phyloP scores from a whole-genome alignment of 1,140 invertebrate species.

The Steinernema feltiae region DNA sequence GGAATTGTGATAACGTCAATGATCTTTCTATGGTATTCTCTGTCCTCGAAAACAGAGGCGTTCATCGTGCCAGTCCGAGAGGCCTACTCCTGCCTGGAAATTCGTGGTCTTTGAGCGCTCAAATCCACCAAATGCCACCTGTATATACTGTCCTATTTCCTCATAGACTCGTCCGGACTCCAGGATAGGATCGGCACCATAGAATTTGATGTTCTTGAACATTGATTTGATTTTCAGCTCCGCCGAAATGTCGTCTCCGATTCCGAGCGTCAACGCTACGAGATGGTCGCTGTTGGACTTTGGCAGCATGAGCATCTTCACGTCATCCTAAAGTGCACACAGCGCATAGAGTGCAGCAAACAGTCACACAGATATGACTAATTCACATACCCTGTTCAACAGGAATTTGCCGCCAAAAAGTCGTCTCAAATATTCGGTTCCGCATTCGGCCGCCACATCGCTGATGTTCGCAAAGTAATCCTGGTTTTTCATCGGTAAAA shows the following conservation, averaged over 20 bases:
- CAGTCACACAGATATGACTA: background rate
- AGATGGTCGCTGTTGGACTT: background rate
- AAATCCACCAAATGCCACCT: background rate
- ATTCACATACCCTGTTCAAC: conserved; percentile 1
- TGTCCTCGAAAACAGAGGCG: conserved; percentile 17
- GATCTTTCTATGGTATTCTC: background rate
- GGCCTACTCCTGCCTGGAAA: background rate
- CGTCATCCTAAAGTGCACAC: conserved; percentile 19
- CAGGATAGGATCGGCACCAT: conserved; percentile 20
- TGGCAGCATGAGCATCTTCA: conserved; percentile 5
- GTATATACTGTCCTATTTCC: conserved; percentile 18
- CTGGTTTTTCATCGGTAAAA: background rate
- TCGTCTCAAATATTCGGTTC: conserved; percentile 6
- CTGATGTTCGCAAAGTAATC: conserved; percentile 6
- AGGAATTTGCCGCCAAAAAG: conserved; percentile 1
- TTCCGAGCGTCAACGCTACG: background rate
- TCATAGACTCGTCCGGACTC: conserved; percentile 14
- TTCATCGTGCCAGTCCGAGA: background rate
- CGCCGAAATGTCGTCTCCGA: conserved; percentile 19
- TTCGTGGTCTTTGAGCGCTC: background rate
- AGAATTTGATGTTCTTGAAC: conserved; percentile 20
- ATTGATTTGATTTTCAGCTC: conserved; percentile 12
- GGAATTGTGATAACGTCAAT: background rate
- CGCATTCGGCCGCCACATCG: conserved; percentile 4
- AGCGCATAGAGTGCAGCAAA: background rate